Percentiles rank a stretch among this genome's conserved stretches.
Evolutionary conservation across 2,888 invertebrate genomes (phyloP).

Genomic region (Zaprionus lineosus): DNA sequence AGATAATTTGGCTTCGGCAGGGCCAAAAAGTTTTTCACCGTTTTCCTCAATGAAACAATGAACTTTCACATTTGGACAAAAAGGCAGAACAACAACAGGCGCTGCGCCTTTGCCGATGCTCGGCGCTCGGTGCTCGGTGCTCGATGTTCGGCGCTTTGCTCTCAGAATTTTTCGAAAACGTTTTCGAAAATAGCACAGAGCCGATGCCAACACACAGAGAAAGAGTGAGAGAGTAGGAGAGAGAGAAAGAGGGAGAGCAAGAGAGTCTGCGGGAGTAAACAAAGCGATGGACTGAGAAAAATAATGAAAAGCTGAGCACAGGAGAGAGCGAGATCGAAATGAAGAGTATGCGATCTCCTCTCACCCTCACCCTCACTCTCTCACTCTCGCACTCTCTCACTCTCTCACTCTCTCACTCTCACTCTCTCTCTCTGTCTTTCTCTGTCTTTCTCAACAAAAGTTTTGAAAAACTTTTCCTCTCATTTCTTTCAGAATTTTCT

Average conservation of each 20-base stretch:
- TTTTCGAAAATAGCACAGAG: conserved; percentile 53
- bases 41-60: conserved; percentile 78
- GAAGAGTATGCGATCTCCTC: too few species aligned
- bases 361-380: too few species aligned
- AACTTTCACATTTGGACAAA: conserved; percentile 75
- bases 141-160: neutral
- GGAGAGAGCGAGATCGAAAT: too few species aligned
- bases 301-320: too few species aligned
- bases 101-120: conserved; percentile 5
- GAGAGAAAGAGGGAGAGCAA: neutral
- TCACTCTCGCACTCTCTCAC: too few species aligned
- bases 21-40: conserved; percentile 52
- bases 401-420: too few species aligned
- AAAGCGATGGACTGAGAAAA: too few species aligned
- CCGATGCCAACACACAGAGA: conserved; percentile 2
- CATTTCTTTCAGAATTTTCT: conserved; percentile 40
- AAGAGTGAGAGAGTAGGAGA: conserved; percentile 1
- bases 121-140: conserved; percentile 8
- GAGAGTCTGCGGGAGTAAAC: too few species aligned
- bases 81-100: conserved; percentile 28
- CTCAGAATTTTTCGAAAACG: conserved; percentile 27
- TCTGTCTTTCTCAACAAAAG: neutral
- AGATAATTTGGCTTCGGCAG: conserved; percentile 63
- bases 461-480: conserved; percentile 64
- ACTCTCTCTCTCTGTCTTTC: too few species aligned